Conservation (phyloP, 2,888 invertebrate species). For the Emmelina monodactyla region DNA sequence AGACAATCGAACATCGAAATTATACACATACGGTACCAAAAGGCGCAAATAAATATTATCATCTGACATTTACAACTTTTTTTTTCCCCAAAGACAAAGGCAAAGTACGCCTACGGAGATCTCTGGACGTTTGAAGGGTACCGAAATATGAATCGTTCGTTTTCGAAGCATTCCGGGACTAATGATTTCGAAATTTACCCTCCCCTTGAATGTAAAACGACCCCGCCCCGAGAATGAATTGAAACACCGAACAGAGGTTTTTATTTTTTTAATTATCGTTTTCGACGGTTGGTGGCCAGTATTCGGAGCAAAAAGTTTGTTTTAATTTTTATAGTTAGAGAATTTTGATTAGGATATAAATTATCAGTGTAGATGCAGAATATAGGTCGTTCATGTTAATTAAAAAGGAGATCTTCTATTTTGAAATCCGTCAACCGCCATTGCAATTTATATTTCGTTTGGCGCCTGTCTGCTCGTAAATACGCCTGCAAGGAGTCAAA, state of each 20-base stretch:
- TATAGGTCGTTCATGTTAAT: too few relatives aligned
- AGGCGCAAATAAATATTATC: constrained; percentile 51
- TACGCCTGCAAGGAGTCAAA: too few relatives aligned
- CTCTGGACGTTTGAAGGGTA: constrained; percentile 33
- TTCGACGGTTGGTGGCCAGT: constrained; percentile 43
- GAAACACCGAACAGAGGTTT: constrained; percentile 57
- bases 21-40: constrained; percentile 38
- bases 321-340: background rate
- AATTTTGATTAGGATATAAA: background rate
- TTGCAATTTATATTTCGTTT: too few relatives aligned
- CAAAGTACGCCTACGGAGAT: constrained; percentile 54
- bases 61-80: constrained; percentile 46
- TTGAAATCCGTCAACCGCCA: too few relatives aligned
- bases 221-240: constrained; percentile 61
- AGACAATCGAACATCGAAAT: too few relatives aligned
- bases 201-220: constrained; percentile 65
- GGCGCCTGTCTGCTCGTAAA: too few relatives aligned
- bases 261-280: constrained; percentile 58
- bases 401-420: too few relatives aligned
- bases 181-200: constrained; percentile 62
- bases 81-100: constrained; percentile 55
- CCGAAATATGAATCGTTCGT: constrained; percentile 51
- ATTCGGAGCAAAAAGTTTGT: constrained; percentile 22
- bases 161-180: constrained; percentile 56
- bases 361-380: too few relatives aligned